These are phyloP conservation scores for Brotula barbata DNA, from an alignment of 2,797 vertebrate genomes.

Conservation along the genomic window DNA sequence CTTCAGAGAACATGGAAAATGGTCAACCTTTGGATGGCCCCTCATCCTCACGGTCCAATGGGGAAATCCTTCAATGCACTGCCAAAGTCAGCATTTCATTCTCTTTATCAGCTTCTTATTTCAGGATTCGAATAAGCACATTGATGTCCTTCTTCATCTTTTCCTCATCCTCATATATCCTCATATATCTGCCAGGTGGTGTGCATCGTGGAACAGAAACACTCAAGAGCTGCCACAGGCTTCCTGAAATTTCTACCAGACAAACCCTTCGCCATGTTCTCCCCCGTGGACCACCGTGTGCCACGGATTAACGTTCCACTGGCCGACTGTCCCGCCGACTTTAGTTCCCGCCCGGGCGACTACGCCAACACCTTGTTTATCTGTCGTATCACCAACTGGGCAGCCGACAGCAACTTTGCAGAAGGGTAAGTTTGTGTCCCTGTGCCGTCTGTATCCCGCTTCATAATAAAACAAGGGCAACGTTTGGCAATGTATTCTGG, in stretches of 20 bases:
- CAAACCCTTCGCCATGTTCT: slow-evolving; percentile 91
- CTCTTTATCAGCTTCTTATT: not conserved
- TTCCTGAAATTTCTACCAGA: slow-evolving; percentile 91
- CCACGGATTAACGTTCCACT: slow-evolving; percentile 90
- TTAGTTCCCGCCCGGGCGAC: slow-evolving; percentile 81
- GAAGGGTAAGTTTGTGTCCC: slow-evolving; percentile 82
- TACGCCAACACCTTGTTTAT: slow-evolving; percentile 89
- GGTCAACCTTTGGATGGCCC: slow-evolving; percentile 35
- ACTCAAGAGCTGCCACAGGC: slow-evolving; percentile 91
- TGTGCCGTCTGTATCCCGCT: too few species aligned
- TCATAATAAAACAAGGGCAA: not conserved
- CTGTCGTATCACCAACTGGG: slow-evolving; percentile 91
- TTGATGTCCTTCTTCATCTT: not conserved
- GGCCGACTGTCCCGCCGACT: slow-evolving; percentile 87
- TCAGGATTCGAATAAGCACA: too few species aligned
- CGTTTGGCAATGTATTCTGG: not conserved
- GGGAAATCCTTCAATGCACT: slow-evolving; percentile 87
- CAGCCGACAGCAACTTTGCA: slow-evolving; percentile 89
- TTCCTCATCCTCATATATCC: slow-evolving; percentile 14
- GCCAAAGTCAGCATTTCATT: slow-evolving; percentile 81
- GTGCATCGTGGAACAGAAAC: slow-evolving; percentile 92
- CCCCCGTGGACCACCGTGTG: slow-evolving; percentile 93
- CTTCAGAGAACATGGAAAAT: slow-evolving; percentile 19
- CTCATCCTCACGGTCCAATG: slow-evolving; percentile 51
- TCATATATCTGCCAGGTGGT: slow-evolving; percentile 82